A percentile compares a stretch with the other conserved stretches of the same genome.
These are phyloP conservation scores for Neoarius graeffei DNA, from an alignment of 2,113 vertebrate species.

Conservation along the genomic window DNA sequence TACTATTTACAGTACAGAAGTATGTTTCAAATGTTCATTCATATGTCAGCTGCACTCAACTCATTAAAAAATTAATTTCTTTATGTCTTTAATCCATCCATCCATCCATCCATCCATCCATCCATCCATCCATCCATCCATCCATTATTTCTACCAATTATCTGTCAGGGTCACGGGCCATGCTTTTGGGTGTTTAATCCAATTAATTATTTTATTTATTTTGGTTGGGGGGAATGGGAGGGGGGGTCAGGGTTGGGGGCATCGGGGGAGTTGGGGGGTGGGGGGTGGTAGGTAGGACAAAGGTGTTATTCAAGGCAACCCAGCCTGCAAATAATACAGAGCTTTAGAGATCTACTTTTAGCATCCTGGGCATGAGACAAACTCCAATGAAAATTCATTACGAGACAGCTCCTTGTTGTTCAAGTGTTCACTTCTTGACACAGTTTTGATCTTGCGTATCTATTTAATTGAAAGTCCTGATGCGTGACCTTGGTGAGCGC, in stretches of 20 bases:
- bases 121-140: too few relatives aligned
- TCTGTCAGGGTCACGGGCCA: too few relatives aligned
- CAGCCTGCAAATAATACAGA: background rate
- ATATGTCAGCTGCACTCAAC: background rate
- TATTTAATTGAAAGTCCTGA: constrained; percentile 27
- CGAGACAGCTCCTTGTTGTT: background rate
- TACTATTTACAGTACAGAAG: background rate
- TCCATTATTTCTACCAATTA: too few relatives aligned
- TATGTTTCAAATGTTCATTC: background rate
- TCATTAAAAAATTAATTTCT: background rate
- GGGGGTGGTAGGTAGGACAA: background rate
- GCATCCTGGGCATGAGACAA: background rate
- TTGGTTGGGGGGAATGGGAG: background rate
- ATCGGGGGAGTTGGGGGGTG: too few relatives aligned
- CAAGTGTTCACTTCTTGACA: background rate
- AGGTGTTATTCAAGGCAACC: background rate
- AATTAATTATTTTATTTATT: background rate
- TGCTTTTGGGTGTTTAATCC: background rate
- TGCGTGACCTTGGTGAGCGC: background rate
- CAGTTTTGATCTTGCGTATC: background rate
- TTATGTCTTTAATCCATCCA: too few relatives aligned
- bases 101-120: too few relatives aligned
- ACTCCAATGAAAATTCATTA: background rate
- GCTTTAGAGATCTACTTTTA: constrained; percentile 16
- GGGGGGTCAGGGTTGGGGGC: too few relatives aligned